Conservation (phyloP, 2,888 invertebrate species). For the Stenchaetothrips biformis region DNA sequence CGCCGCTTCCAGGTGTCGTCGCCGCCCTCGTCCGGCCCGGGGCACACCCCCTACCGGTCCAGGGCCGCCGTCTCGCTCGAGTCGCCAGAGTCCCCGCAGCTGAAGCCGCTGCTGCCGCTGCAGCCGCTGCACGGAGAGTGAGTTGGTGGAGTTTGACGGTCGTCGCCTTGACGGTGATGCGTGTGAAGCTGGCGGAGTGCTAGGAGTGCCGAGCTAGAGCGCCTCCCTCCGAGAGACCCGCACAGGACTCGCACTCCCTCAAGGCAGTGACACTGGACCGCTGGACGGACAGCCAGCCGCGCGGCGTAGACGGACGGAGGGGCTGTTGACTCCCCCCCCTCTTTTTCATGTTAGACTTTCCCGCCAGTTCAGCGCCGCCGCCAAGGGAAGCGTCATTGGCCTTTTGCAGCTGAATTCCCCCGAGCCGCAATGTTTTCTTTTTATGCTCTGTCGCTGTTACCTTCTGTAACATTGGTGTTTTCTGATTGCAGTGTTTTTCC, state of each 20-base stretch:
- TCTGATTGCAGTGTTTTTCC: conserved; percentile 67
- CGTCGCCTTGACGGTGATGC: too few species aligned
- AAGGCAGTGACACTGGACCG: too few species aligned
- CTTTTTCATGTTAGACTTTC: neutral
- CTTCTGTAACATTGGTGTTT: neutral
- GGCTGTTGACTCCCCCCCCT: too few species aligned
- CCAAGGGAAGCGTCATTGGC: neutral
- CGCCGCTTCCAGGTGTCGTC: neutral
- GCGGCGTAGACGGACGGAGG: too few species aligned
- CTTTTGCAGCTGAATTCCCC: neutral
- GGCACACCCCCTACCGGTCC: neutral
- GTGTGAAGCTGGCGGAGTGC: too few species aligned
- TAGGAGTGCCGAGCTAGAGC: too few species aligned
- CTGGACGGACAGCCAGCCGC: too few species aligned
- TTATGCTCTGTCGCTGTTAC: neutral
- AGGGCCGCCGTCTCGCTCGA: neutral
- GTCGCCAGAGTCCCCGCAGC: neutral
- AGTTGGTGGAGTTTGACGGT: neutral
- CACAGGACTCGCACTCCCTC: too few species aligned
- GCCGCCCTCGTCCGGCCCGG: neutral
- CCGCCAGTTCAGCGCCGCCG: neutral
- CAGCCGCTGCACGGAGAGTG: neutral
- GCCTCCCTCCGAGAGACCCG: too few species aligned
- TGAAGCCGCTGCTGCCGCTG: neutral
- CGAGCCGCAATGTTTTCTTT: neutral